These are phyloP conservation scores for Pempheris klunzingeri DNA, from an alignment of 2,797 vertebrate genomes.

Conservation along the genomic window DNA sequence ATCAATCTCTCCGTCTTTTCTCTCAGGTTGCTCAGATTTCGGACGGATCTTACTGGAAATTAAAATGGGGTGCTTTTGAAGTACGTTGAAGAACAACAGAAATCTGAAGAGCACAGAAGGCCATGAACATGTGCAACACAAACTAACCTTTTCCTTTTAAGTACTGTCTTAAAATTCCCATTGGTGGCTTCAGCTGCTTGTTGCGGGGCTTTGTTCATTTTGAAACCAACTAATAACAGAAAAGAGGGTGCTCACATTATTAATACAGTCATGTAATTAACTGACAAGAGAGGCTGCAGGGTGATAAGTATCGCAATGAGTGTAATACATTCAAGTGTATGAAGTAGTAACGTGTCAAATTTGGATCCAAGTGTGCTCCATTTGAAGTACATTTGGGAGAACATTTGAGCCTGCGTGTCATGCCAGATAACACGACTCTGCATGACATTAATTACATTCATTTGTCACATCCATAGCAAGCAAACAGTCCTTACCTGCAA, in stretches of 20 bases:
- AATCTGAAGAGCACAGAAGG: neutral
- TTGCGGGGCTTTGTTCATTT: constrained; percentile 80
- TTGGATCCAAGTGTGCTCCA: neutral
- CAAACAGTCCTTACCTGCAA: constrained; percentile 83
- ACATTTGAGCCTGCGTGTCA: neutral
- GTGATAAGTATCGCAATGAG: neutral
- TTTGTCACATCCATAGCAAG: neutral
- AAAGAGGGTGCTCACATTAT: constrained; percentile 20
- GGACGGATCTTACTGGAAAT: constrained; percentile 75
- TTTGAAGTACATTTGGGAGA: constrained; percentile 3
- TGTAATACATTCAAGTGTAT: constrained; percentile 4
- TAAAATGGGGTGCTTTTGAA: neutral
- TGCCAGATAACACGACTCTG: neutral
- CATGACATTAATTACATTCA: neutral
- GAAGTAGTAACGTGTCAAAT: constrained; percentile 5
- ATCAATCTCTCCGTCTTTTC: constrained; percentile 82
- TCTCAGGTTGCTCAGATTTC: constrained; percentile 64
- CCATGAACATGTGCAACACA: neutral
- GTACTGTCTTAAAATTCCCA: constrained; percentile 79
- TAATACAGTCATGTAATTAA: constrained; percentile 12
- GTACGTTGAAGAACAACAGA: neutral
- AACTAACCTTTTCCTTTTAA: constrained; percentile 85
- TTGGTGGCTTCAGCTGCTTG: constrained; percentile 45
- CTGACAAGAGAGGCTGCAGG: neutral
- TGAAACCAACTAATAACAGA: constrained; percentile 87